phyloP scores from a whole-genome alignment of 2,888 invertebrate species.

The Troilus luridus region DNA sequence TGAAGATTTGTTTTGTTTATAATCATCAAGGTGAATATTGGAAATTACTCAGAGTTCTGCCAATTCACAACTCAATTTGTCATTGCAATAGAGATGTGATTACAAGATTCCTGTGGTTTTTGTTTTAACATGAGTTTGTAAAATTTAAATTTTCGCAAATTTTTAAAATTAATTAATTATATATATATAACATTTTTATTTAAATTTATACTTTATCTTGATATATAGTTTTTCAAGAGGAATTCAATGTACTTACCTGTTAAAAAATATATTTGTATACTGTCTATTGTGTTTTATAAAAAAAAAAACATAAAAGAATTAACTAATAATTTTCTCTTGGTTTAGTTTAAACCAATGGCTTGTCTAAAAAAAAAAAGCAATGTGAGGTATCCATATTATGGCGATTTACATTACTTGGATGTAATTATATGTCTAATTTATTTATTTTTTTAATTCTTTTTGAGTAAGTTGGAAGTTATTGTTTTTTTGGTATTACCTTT shows the following conservation, averaged over 20 bases:
- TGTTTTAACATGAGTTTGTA: too few species aligned
- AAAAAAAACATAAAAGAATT: neutral
- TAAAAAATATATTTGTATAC: neutral
- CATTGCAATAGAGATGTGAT: too few species aligned
- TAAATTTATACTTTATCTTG: too few species aligned
- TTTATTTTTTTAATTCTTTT: neutral
- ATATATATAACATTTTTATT: too few species aligned
- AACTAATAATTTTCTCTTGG: neutral
- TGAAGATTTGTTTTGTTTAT: too few species aligned
- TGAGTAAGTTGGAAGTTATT: neutral
- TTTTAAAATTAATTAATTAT: too few species aligned
- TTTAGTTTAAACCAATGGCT: neutral
- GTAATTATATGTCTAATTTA: neutral
- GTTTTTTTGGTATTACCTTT: neutral
- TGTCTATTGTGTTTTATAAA: neutral
- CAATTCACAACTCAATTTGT: too few species aligned
- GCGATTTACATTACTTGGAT: neutral
- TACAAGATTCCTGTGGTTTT: too few species aligned
- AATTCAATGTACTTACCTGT: neutral
- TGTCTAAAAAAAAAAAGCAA: neutral
- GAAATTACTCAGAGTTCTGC: too few species aligned
- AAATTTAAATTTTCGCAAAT: too few species aligned
- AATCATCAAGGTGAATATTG: too few species aligned
- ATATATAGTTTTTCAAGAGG: too few species aligned
- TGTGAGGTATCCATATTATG: neutral